A percentile compares a stretch with the other conserved stretches of the same genome.
Conservation (phyloP, 2,797 vertebrate species). For the Gallirallus australis region DNA sequence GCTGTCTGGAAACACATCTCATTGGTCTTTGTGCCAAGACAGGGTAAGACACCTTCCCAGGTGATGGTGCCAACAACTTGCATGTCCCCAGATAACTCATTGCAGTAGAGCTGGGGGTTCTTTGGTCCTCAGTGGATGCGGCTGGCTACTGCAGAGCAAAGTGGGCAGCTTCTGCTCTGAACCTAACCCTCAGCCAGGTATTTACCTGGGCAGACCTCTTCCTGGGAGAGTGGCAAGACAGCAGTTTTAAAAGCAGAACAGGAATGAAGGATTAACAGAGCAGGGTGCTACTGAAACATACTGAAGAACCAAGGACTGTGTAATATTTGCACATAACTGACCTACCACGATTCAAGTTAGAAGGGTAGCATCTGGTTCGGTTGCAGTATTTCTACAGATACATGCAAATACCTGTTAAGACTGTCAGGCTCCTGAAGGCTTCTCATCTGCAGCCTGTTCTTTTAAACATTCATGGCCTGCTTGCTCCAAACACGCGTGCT, state of each 20-base stretch:
- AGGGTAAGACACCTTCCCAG: background rate
- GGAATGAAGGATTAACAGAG: background rate
- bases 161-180: background rate
- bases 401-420: background rate
- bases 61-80: background rate
- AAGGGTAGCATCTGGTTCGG: background rate
- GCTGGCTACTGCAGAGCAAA: background rate
- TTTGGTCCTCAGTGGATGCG: fast-evolving
- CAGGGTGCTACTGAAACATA: background rate
- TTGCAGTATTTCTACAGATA: background rate
- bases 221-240: background rate
- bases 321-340: background rate
- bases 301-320: background rate
- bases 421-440: background rate
- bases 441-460: background rate
- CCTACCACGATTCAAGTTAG: background rate
- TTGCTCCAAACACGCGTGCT: constrained; percentile 16
- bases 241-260: background rate
- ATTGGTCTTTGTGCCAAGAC: background rate
- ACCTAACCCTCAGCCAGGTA: background rate
- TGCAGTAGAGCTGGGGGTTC: background rate
- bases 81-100: background rate
- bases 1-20: background rate
- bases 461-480: constrained; percentile 39
- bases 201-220: background rate